phyloP scores from a whole-genome alignment of 2,888 invertebrate species.

The Tuberolachnus salignus region DNA sequence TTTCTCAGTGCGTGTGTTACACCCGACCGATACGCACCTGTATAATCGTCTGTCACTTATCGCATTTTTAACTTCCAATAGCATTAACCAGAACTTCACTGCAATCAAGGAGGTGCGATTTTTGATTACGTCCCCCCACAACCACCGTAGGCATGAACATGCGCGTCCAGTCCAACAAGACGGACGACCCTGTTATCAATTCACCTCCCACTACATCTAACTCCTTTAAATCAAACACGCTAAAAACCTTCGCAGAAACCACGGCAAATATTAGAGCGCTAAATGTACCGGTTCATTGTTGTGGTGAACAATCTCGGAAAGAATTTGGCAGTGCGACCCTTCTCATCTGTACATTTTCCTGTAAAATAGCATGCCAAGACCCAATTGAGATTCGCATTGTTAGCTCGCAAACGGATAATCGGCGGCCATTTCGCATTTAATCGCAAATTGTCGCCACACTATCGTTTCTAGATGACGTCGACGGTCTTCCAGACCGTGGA shows the following conservation, averaged over 20 bases:
- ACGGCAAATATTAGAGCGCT: background rate
- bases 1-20: conserved; percentile 16
- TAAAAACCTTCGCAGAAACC: background rate
- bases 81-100: background rate
- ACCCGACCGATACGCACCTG: conserved; percentile 22
- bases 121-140: background rate
- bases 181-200: background rate
- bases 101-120: background rate
- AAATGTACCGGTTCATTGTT: too few relatives aligned
- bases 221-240: background rate
- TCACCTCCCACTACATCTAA: background rate
- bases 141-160: background rate
- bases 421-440: too few relatives aligned
- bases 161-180: background rate
- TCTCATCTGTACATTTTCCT: too few relatives aligned
- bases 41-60: background rate
- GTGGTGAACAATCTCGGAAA: too few relatives aligned
- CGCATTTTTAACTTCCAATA: conserved; percentile 21
- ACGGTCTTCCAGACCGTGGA: too few relatives aligned
- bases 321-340: too few relatives aligned
- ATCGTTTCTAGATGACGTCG: too few relatives aligned
- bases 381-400: too few relatives aligned
- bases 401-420: too few relatives aligned
- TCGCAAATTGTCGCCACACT: too few relatives aligned
- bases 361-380: too few relatives aligned